Evolutionary conservation across 1,140 invertebrate genomes (phyloP).

Genomic region (Drosophila mayri): DNA sequence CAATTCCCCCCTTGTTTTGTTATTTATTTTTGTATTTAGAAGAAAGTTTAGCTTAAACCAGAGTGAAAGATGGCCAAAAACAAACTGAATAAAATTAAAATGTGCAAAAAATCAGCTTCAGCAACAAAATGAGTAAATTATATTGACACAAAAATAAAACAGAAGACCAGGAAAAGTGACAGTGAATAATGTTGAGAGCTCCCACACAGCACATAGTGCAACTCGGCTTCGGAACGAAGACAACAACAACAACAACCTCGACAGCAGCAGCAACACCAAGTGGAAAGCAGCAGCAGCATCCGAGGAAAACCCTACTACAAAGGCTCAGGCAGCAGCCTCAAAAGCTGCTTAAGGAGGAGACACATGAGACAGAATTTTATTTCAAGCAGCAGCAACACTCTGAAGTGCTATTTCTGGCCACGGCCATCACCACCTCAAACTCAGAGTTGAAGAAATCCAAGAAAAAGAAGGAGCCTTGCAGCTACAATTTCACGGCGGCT

Average conservation of each 20-base stretch:
- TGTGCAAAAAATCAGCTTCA: conserved; percentile 25
- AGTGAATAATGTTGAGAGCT: conserved; percentile 82
- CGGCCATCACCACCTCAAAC: conserved; percentile 33
- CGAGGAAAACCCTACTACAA: conserved; percentile 60
- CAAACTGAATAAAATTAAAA: conserved; percentile 46
- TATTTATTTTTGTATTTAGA: conserved; percentile 34
- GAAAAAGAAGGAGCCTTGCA: conserved; percentile 67
- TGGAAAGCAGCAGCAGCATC: conserved; percentile 36
- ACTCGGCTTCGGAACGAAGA: conserved; percentile 70
- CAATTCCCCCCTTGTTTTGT: conserved; percentile 17
- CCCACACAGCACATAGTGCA: conserved; percentile 80
- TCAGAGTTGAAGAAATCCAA: conserved; percentile 46
- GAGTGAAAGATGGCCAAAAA: conserved; percentile 45
- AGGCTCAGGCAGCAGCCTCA: conserved; percentile 67
- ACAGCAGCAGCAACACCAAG: conserved; percentile 12
- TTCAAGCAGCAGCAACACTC: conserved; percentile 54
- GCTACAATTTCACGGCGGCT: conserved; percentile 68
- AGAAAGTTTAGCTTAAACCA: conserved; percentile 43
- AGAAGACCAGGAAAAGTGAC: conserved; percentile 67
- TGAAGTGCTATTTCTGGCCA: conserved; percentile 52
- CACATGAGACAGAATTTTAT: conserved; percentile 64
- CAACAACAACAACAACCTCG: conserved; percentile 17
- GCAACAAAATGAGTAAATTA: conserved; percentile 33
- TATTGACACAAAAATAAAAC: conserved; percentile 37
- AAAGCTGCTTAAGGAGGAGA: conserved; percentile 34